Base-by-base conservation (phyloP, 2,113 vertebrate genomes). In the Platichthys flesus region DNA sequence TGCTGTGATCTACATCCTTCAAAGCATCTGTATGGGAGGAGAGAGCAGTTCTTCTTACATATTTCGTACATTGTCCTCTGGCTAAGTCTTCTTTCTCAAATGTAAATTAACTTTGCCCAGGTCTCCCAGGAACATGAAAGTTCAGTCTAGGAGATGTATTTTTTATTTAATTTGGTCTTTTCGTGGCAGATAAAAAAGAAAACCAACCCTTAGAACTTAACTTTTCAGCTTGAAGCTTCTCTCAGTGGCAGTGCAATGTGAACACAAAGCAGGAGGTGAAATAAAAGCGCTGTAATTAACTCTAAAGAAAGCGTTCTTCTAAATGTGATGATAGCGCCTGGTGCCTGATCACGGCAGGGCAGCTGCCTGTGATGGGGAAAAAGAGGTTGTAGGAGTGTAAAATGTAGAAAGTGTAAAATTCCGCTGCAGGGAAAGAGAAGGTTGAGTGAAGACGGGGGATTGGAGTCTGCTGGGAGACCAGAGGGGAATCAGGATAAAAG, bases 401-500 rank as follows among this genome's bases (percentile, higher is more conserved):
- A 74, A 82, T 64, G 52, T 28, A 70, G 24, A 20, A 3, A 56
- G 65, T 9, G 18, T 58, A 57, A 74, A 76, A 71, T 77, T 60
- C 51, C 51, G 73, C 73, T 63, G 14, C 55, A 71, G 40, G 54
- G 9, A 37, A 37, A 37, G 35, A 37, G 12, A 60, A 15, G 62
- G 71, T 40, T 81, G 58, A 76, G 62, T 14, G 24, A 31, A 71
- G 66, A 73, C 26, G 49, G 45, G 42, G 54, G 57, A 68, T 0
- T 24, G 5, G 23, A 4, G 21, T 45, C 18, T 20, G 47, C 58
- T 51, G 40, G 62, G 61, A 60, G 61, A 65, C 28, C 78, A 67
- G 28, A 62, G 49, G 67, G 52, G 57, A 79, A 65, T 54, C 55
- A 61, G 81, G 76, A 75, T 83, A 42, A 81, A 67, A 70, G 67